A percentile compares a stretch with the other conserved stretches of the same genome.
phyloP scores from a whole-genome alignment of 2,113 vertebrate genomes.

The Anthoscopus minutus region DNA sequence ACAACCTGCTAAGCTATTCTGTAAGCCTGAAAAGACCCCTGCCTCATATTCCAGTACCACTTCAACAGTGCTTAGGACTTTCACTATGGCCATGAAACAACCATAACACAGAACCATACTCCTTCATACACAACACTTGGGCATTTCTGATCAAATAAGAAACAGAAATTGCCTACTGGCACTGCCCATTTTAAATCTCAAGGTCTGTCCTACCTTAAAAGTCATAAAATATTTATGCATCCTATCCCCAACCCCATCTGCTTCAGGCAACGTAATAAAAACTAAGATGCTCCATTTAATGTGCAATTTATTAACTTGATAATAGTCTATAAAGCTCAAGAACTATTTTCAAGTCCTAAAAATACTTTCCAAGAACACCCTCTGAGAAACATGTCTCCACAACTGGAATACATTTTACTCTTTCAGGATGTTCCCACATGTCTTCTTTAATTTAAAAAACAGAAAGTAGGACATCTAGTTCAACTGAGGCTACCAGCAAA shows the following conservation, averaged over 20 bases:
- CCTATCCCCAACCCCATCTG: background rate
- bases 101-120: background rate
- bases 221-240: background rate
- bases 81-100: background rate
- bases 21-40: background rate
- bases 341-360: background rate
- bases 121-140: background rate
- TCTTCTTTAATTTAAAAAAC: background rate
- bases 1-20: background rate
- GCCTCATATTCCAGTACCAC: background rate
- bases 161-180: background rate
- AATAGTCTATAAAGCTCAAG: background rate
- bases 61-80: background rate
- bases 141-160: background rate
- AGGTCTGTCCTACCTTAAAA: background rate
- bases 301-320: background rate
- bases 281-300: background rate
- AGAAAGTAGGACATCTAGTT: background rate
- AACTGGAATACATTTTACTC: background rate
- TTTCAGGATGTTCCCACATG: background rate
- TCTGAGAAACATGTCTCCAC: background rate
- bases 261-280: background rate
- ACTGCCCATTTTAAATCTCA: background rate
- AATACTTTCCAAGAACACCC: background rate
- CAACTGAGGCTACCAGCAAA: background rate